phyloP scores from a whole-genome alignment of 2,888 invertebrate species.

The Stegophylla sp. region DNA sequence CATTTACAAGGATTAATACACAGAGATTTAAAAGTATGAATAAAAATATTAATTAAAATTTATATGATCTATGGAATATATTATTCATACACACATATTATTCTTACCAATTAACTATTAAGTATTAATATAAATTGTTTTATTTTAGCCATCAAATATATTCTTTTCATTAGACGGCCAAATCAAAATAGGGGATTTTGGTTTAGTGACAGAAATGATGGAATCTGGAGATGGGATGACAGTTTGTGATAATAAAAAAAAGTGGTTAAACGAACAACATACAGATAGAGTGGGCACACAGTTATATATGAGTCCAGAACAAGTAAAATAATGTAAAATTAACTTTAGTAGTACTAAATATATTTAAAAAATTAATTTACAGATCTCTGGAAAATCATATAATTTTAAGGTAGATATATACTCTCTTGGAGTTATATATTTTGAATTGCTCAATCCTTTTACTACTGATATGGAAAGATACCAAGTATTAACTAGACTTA shows the following conservation, averaged over 20 bases:
- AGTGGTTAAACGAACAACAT: conserved; percentile 65
- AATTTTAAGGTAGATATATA: conserved; percentile 94
- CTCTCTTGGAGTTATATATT: conserved; percentile 90
- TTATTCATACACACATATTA: too few species aligned
- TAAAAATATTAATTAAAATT: conserved; percentile 62
- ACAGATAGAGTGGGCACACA: conserved; percentile 81
- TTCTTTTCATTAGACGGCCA: conserved; percentile 90
- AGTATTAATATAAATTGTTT: conserved; percentile 16
- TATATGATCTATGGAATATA: too few species aligned
- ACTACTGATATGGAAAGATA: conserved; percentile 89
- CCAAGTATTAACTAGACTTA: conserved; percentile 71
- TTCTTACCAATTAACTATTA: not conserved
- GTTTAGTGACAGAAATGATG: conserved; percentile 89
- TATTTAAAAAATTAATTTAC: conserved; percentile 50
- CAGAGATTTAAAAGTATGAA: conserved; percentile 86
- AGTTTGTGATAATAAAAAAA: conserved; percentile 47
- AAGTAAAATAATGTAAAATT: conserved; percentile 66
- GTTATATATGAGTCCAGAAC: conserved; percentile 98
- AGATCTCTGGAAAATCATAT: conserved; percentile 74
- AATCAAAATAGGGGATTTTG: conserved; percentile 97
- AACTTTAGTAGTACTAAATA: not conserved
- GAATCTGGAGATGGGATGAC: conserved; percentile 66
- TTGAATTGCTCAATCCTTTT: conserved; percentile 90
- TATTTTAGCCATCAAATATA: conserved; percentile 81
- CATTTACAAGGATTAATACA: conserved; percentile 93